Conservation (phyloP, 2,888 invertebrate genomes). For the Drosophila longiperda region DNA sequence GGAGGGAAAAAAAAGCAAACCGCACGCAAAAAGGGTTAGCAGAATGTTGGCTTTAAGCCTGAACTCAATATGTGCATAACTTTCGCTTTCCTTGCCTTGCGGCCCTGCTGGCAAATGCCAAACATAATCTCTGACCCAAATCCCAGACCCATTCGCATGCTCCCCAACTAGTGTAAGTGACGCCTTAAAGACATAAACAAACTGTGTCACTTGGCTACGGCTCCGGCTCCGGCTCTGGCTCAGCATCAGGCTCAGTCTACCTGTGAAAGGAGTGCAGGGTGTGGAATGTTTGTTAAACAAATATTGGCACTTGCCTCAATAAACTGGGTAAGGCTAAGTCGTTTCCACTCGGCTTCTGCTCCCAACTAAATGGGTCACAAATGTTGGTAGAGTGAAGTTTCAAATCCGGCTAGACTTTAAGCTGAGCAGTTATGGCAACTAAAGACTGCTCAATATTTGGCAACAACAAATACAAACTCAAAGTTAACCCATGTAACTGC, state of each 20-base stretch:
- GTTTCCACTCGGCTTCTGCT: conserved; percentile 16
- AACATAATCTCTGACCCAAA: conserved; percentile 76
- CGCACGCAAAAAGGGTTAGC: conserved; percentile 24
- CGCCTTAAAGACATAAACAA: conserved; percentile 75
- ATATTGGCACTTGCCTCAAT: conserved; percentile 80
- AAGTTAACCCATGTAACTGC: conserved; percentile 55
- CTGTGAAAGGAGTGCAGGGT: conserved; percentile 3
- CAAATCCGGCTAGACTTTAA: conserved; percentile 17
- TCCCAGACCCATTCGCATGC: conserved; percentile 31
- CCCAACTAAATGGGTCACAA: conserved; percentile 62
- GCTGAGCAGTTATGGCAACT: conserved; percentile 31
- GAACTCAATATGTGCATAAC: conserved; percentile 71
- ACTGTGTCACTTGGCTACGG: conserved; percentile 68
- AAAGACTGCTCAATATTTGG: conserved; percentile 52
- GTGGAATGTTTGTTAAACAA: conserved; percentile 54
- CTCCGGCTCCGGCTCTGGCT: not conserved
- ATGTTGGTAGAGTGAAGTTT: conserved; percentile 1
- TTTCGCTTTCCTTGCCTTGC: conserved; percentile 61
- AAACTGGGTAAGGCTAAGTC: conserved; percentile 61
- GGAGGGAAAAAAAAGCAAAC: conserved; percentile 1
- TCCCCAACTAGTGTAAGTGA: conserved; percentile 9
- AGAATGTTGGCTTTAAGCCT: conserved; percentile 60
- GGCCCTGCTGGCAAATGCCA: conserved; percentile 42
- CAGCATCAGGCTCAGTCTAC: conserved; percentile 4
- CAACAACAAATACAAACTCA: conserved; percentile 38